Base-by-base conservation (phyloP, 1,140 invertebrate genomes). In the Agrilus planipennis region DNA sequence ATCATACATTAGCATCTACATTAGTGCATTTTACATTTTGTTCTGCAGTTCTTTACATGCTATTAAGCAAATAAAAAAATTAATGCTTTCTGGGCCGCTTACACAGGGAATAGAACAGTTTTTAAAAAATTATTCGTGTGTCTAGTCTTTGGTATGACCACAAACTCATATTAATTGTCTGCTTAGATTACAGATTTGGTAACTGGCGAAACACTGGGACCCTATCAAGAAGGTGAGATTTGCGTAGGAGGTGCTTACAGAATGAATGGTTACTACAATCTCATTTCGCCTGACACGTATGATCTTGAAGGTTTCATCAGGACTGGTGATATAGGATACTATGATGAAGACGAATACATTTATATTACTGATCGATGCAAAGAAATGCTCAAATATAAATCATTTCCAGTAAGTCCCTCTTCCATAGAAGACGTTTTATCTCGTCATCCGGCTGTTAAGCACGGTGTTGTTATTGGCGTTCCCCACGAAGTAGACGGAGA, bases 391-490 rank as follows among this genome's bases (percentile, higher is more conserved):
- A 88, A 87, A 57, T 84, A 77, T 54, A 45, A 49, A 41, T 35
- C 41, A 0, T 59, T 47, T 22, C 57, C 57, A 30, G 49, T 59
- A 11, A 34, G 63, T 2, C 69, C 68, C 14, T 55, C 64, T 1
- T 59, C 61, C 45, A 68, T 89, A 6, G 84, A 89, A 58, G 64
- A 63, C 15, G 62, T 89, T 9, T 69, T 91, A 4, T 64, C 79
- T 34, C 68, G 76, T 38, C 67, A 79, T 43, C 72, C 77, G 0
- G 74, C 71, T 37, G 72, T 91, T 3, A 69, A 68, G 15, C 83
- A 88, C 54, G 79, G 72, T 10, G 83, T 79, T 2, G 84, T 89
- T 0, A 72, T 88, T 18, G 85, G 85, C 0, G 62, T 84, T 1
- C 78, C 80, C 0, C 72, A 87, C 53, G 55, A 64, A 1, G 52